Evolutionary conservation across 2,888 invertebrate genomes (phyloP).

Genomic region (Drosophila algonquin): DNA sequence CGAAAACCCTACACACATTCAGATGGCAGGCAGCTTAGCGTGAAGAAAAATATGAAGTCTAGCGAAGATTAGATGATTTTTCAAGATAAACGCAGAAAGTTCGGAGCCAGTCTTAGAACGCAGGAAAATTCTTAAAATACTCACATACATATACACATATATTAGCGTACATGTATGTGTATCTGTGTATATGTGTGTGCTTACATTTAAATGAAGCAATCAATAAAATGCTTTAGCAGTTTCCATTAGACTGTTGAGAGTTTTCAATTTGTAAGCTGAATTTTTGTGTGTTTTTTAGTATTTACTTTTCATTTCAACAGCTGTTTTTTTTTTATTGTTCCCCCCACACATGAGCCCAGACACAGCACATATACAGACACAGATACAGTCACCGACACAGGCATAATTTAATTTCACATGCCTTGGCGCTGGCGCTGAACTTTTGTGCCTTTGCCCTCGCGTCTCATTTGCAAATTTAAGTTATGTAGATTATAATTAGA

Average conservation of each 20-base stretch:
- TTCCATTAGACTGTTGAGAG: slow-evolving; percentile 42
- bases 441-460: slow-evolving; percentile 64
- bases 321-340: slow-evolving; percentile 49
- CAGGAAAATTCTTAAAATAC: slow-evolving; percentile 1
- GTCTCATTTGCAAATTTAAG: slow-evolving; percentile 73
- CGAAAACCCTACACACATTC: slow-evolving; percentile 36
- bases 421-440: slow-evolving; percentile 60
- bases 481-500: slow-evolving; percentile 80
- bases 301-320: slow-evolving; percentile 69
- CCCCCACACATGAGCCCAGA: slow-evolving; percentile 3
- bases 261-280: slow-evolving; percentile 15
- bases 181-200: slow-evolving; percentile 38
- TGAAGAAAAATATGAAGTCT: slow-evolving; percentile 78
- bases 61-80: slow-evolving; percentile 77
- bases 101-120: slow-evolving; percentile 57
- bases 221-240: slow-evolving; percentile 65
- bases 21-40: slow-evolving; percentile 70
- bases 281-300: slow-evolving; percentile 24
- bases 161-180: slow-evolving; percentile 1
- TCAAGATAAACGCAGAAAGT: slow-evolving; percentile 73
- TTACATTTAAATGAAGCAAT: slow-evolving; percentile 71
- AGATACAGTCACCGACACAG: slow-evolving; percentile 32
- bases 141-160: slow-evolving; percentile 12
- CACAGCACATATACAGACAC: not conserved
- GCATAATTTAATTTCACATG: slow-evolving; percentile 76